Evolutionary conservation across 1,140 invertebrate species (phyloP).

Genomic region (Heliconius eleuchia): DNA sequence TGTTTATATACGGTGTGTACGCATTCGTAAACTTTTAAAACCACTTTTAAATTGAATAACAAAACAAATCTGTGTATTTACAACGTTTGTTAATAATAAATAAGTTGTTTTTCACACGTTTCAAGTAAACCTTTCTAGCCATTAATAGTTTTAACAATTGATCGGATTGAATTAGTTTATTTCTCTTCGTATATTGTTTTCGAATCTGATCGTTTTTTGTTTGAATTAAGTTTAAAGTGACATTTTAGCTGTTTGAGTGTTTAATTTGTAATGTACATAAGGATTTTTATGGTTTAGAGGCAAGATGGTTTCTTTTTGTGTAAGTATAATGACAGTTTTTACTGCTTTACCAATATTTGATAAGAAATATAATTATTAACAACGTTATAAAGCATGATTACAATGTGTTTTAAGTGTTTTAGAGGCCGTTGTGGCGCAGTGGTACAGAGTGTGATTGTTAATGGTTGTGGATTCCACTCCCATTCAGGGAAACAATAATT

Average conservation of each 20-base stretch:
- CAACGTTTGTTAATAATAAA: conserved; percentile 55
- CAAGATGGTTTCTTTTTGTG: conserved; percentile 57
- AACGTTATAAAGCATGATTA: conserved; percentile 17
- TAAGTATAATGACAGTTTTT: conserved; percentile 47
- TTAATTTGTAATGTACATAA: conserved; percentile 52
- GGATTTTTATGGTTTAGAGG: conserved; percentile 40
- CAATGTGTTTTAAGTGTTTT: not conserved
- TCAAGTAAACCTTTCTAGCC: conserved; percentile 55
- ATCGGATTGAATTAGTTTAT: conserved; percentile 52
- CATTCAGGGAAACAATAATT: too few species aligned
- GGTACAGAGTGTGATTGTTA: too few species aligned
- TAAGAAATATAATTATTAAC: conserved; percentile 45
- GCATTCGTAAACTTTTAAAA: conserved; percentile 76
- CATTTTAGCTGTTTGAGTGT: conserved; percentile 55
- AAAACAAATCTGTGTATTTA: conserved; percentile 66
- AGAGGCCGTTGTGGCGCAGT: not conserved
- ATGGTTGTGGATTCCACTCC: too few species aligned
- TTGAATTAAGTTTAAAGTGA: conserved; percentile 57
- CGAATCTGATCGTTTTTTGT: conserved; percentile 49
- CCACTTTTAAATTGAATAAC: conserved; percentile 70
- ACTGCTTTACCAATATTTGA: conserved; percentile 41
- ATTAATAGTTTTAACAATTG: conserved; percentile 54
- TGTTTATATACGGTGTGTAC: conserved; percentile 79
- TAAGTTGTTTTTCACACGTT: conserved; percentile 56
- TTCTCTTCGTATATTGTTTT: conserved; percentile 57